These are phyloP conservation scores for Sus cebifrons DNA, from an alignment of 2,797 vertebrate species.

Conservation along the genomic window DNA sequence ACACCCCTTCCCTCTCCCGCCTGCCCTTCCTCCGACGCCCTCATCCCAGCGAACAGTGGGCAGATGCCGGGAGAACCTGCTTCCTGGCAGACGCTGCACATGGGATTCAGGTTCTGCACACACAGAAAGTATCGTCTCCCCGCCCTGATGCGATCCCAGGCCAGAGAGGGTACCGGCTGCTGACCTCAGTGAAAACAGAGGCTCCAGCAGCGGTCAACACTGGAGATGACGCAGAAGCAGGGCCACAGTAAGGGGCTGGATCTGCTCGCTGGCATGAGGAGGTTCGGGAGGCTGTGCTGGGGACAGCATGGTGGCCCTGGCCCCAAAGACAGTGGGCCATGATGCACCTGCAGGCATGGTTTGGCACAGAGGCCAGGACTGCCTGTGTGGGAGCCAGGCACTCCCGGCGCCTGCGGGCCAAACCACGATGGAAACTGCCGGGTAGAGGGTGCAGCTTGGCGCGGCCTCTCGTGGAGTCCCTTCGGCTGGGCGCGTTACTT, in stretches of 20 bases:
- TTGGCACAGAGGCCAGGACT: background rate
- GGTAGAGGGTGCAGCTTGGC: background rate
- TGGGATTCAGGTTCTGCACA: too few species aligned
- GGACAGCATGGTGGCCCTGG: too few species aligned
- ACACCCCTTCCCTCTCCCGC: background rate
- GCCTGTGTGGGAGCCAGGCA: fast-evolving
- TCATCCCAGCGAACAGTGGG: background rate
- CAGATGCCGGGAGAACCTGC: background rate
- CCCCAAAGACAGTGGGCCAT: background rate
- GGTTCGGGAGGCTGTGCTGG: background rate
- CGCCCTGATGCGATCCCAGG: too few species aligned
- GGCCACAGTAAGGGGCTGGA: fast-evolving
- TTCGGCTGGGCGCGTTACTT: fast-evolving
- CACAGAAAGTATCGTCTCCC: fast-evolving
- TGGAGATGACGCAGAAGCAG: background rate
- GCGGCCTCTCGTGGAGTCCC: background rate
- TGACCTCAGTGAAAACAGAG: fast-evolving
- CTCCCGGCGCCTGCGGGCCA: background rate
- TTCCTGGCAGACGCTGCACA: background rate
- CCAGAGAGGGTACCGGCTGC: background rate
- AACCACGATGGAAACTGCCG: fast-evolving
- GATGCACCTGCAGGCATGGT: fast-evolving
- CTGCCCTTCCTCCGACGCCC: background rate
- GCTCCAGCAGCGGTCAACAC: fast-evolving
- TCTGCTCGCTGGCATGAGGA: background rate